These are phyloP conservation scores for Melangyna quadrimaculata DNA, from an alignment of 2,888 invertebrate species.

Conservation along the genomic window DNA sequence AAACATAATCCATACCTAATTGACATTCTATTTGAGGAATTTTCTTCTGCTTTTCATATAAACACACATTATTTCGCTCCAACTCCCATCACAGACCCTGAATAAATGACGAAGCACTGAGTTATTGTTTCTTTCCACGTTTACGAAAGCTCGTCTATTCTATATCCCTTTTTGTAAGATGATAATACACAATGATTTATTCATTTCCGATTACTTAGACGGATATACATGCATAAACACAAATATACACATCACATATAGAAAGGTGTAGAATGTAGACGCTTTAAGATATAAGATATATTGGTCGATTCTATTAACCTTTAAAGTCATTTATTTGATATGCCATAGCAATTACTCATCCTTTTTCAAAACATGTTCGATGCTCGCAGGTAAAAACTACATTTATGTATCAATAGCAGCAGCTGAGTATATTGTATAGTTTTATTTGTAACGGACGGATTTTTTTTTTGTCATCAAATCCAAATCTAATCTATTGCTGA, in stretches of 20 bases:
- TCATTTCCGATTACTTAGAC: slow-evolving; percentile 46
- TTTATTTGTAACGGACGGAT: background rate
- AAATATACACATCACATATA: background rate
- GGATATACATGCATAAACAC: background rate
- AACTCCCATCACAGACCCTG: slow-evolving; percentile 8
- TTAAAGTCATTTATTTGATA: slow-evolving; percentile 16
- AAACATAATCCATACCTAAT: slow-evolving; percentile 15
- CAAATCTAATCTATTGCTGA: slow-evolving; percentile 3
- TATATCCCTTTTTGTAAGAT: slow-evolving; percentile 16
- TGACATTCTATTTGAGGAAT: slow-evolving; percentile 14
- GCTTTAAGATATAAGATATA: slow-evolving; percentile 20
- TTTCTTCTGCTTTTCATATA: background rate
- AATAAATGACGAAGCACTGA: slow-evolving; percentile 47
- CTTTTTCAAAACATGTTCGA: background rate
- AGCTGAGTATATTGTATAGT: background rate
- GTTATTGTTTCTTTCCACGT: slow-evolving; percentile 36
- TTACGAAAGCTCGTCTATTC: background rate
- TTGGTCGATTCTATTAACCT: slow-evolving; percentile 39
- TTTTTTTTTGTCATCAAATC: slow-evolving; percentile 10
- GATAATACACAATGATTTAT: slow-evolving; percentile 51
- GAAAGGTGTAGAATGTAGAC: background rate
- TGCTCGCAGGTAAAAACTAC: slow-evolving; percentile 4
- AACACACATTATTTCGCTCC: background rate
- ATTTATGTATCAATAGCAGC: background rate
- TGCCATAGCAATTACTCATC: slow-evolving; percentile 20